Base-by-base conservation (phyloP, 2,888 invertebrate species). In the Eristalis pertinax region DNA sequence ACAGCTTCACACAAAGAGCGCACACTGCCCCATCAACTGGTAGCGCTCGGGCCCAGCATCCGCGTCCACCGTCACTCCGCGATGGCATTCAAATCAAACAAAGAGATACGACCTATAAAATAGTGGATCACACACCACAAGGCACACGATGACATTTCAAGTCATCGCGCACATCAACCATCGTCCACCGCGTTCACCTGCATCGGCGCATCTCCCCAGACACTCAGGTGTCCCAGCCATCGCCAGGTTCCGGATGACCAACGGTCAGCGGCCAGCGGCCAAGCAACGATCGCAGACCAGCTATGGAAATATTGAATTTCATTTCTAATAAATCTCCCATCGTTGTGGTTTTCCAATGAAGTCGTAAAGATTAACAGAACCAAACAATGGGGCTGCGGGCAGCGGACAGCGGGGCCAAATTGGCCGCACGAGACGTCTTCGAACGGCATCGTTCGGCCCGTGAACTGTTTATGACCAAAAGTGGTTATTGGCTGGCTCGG, bases 271-370 rank as follows among this genome's bases (percentile, higher is more conserved):
- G n/a, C n/a, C n/a, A n/a, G n/a, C n/a, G n/a, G n/a, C n/a, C n/a
- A n/a, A n/a, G n/a, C n/a, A 72, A 68, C 65, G 63, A 38, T 69
- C 69, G 22, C n/a, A 4, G 67, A 75, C 26, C 68, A 68, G 63
- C 69, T 68, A 84, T 87, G 80, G 87, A 87, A 87, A 87, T 87
- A 87, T 87, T 84, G 87, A 87, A 87, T 87, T 87, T 87, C 87
- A 87, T 87, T 87, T 87, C 87, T 87, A 87, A 87, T 87, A 87
- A 87, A 87, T 87, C 87, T 87, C 73, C 68, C 75, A 84, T 84
- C 76, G 69, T 84, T 56, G 84, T 80, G 83, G 73, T 79, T 87
- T 86, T 87, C 87, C 87, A 84, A 87, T 87, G 87, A 87, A 87
- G 87, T 87, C 87, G 87, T 87, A 87, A 87, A 87, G 84, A 87